Evolutionary conservation across 1,140 invertebrate species (phyloP).

Genomic region (Macrosteles quadrilineatus): DNA sequence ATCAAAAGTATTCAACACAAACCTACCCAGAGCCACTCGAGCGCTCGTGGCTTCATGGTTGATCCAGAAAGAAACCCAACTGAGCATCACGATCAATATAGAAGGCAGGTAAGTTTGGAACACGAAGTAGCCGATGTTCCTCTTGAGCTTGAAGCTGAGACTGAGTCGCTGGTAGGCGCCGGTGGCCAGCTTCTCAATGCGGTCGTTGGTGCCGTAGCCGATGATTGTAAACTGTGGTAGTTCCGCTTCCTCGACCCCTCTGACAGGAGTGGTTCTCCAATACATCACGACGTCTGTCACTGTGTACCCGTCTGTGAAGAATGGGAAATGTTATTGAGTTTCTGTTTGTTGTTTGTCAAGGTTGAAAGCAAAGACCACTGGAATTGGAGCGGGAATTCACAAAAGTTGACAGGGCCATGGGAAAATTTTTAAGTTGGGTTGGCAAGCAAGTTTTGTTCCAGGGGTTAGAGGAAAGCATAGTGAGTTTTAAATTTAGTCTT

Average conservation of each 20-base stretch:
- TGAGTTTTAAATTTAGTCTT: too few relatives aligned
- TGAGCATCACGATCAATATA: constrained; percentile 81
- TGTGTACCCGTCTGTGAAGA: constrained; percentile 94
- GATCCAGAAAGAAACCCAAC: constrained; percentile 90
- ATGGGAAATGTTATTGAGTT: too few relatives aligned
- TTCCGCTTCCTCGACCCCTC: constrained; percentile 91
- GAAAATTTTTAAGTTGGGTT: too few relatives aligned
- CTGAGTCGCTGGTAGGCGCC: constrained; percentile 93
- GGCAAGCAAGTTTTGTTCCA: too few relatives aligned
- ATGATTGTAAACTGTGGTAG: constrained; percentile 95
- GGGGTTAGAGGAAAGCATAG: too few relatives aligned
- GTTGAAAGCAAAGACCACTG: too few relatives aligned
- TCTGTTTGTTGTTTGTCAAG: too few relatives aligned
- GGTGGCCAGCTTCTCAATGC: constrained; percentile 85
- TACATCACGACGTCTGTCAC: constrained; percentile 97
- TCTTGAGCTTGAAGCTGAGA: constrained; percentile 71
- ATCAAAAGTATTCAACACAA: too few relatives aligned
- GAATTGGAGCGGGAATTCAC: too few relatives aligned
- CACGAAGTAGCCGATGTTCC: constrained; percentile 82
- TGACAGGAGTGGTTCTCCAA: constrained; percentile 84
- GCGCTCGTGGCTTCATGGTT: constrained; percentile 81
- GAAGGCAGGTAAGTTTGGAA: constrained; percentile 82
- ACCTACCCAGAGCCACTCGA: constrained; percentile 70
- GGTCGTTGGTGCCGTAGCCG: constrained; percentile 90
- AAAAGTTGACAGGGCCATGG: too few relatives aligned